phyloP scores from a whole-genome alignment of 2,797 vertebrate species.

The Acrossocheilus fasciatus region DNA sequence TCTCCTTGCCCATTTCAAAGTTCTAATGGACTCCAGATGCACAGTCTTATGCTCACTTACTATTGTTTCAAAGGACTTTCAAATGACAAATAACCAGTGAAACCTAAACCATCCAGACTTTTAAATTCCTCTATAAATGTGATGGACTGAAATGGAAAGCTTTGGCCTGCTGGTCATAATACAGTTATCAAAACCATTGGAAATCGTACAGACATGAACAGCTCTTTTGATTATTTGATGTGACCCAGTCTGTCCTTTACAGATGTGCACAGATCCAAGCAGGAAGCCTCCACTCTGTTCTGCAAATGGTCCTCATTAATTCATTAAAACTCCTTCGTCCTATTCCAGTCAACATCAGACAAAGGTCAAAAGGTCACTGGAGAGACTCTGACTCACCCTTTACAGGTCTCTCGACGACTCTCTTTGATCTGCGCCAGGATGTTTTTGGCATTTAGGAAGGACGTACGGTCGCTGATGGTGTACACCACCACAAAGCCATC shows the following conservation, averaged over 20 bases:
- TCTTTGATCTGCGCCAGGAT: constrained; percentile 79
- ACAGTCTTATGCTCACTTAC: constrained; percentile 41
- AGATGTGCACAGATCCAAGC: constrained; percentile 38
- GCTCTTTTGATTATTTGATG: constrained; percentile 3
- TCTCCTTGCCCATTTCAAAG: constrained; percentile 48
- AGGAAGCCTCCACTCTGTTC: constrained; percentile 44
- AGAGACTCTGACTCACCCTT: constrained; percentile 73
- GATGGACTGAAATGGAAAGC: constrained; percentile 14
- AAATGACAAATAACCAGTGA: constrained; percentile 59
- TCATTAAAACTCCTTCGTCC: constrained; percentile 62
- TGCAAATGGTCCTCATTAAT: constrained; percentile 66
- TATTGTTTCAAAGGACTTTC: constrained; percentile 57
- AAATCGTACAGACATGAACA: neutral
- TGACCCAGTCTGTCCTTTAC: constrained; percentile 36
- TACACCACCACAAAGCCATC: constrained; percentile 83
- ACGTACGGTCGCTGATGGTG: constrained; percentile 79
- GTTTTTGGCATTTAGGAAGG: constrained; percentile 79
- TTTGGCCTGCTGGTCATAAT: constrained; percentile 22
- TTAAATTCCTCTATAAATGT: constrained; percentile 37
- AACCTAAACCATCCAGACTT: constrained; percentile 47
- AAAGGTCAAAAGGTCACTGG: constrained; percentile 43
- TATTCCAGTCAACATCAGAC: constrained; percentile 52
- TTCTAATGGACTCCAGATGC: constrained; percentile 59
- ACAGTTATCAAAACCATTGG: constrained; percentile 32
- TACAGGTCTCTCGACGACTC: constrained; percentile 73